Base-by-base conservation (phyloP, 2,797 vertebrate genomes). In the Hypotaenidia okinawae region DNA sequence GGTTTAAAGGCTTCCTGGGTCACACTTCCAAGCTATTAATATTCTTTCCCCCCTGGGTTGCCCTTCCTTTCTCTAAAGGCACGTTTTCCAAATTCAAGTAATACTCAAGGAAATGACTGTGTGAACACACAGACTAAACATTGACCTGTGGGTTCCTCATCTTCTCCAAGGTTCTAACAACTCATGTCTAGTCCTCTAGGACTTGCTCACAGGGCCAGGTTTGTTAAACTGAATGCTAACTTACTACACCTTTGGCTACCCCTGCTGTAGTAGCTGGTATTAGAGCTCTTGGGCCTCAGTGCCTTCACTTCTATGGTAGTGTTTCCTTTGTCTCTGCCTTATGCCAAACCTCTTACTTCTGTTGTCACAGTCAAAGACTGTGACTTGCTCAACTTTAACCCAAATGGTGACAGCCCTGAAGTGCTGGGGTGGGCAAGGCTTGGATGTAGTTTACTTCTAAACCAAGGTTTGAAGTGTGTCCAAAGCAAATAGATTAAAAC, bases 141-240 rank as follows among this genome's bases (percentile, higher is more conserved):
- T 37, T 74, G 51, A 52, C 19, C 17, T 66, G 23, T 18, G 23
- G 10, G 12, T 62, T 69, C 39, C 9, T 28, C 12, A 7, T 4
- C 4, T 39, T 73, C 45, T 59, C 13, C 33, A 23, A 14, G 15
- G 25, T 32, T 59, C 39, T 9, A 22, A 7, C 4, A 13, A n/a
- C 41, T 64, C 13, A 8, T 58, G 4, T 28, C 35, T 1, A 0
- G 2, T 39, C 6, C 28, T 21, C 21, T 23, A 21, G 39, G 22
- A 17, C 23, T 13, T 32, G 13, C 13, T 57, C 22, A 32, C 1
- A 21, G 30, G 41, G 30, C 23, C 13, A 52, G 51, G 10, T 63
- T 28, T 84, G 11, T 51, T 41, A 57, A 41, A n/a, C 6, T 51
- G 27, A 27, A 11, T 9, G 7, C 28, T 17, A 45, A 24, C 14